A percentile compares a stretch with the other conserved stretches of the same genome.
These are phyloP conservation scores for Zophobas atratus DNA, from an alignment of 1,140 invertebrate species.

Conservation along the genomic window DNA sequence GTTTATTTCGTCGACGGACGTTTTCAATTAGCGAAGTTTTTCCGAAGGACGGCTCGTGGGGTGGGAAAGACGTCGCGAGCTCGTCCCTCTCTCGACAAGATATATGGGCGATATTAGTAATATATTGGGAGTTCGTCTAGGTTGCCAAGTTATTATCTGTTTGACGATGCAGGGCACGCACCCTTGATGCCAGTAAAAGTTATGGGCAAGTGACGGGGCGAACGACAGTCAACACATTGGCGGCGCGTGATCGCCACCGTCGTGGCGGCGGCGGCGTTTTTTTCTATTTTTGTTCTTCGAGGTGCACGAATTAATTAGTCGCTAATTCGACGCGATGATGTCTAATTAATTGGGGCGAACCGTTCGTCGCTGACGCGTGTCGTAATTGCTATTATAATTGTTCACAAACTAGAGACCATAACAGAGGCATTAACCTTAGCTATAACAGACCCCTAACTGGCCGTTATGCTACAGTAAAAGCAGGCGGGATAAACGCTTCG, in stretches of 20 bases:
- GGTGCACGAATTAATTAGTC: conserved; percentile 17
- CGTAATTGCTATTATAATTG: conserved; percentile 41
- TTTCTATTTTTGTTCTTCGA: background rate
- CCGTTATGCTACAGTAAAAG: no score
- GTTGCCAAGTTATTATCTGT: conserved; percentile 58
- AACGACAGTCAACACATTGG: conserved; percentile 54
- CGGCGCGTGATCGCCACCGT: conserved; percentile 49
- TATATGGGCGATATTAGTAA: conserved; percentile 55
- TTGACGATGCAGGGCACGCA: conserved; percentile 53
- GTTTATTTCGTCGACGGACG: background rate
- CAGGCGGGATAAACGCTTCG: no score
- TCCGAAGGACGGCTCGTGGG: background rate
- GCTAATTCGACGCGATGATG: conserved; percentile 16
- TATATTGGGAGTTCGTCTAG: conserved; percentile 55
- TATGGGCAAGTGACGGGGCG: conserved; percentile 50
- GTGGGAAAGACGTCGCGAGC: conserved; percentile 4
- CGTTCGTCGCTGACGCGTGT: conserved; percentile 35
- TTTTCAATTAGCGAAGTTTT: conserved; percentile 1
- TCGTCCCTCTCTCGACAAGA: conserved; percentile 25
- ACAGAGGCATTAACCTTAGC: conserved; percentile 38
- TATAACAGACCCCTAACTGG: conserved; percentile 33
- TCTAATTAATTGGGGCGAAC: conserved; percentile 35
- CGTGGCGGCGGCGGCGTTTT: background rate
- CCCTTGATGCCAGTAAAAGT: conserved; percentile 53
- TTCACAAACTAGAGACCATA: conserved; percentile 40